Percentiles rank a stretch among this genome's conserved stretches.
phyloP scores from a whole-genome alignment of 2,113 vertebrate species.

The Numida meleagris region DNA sequence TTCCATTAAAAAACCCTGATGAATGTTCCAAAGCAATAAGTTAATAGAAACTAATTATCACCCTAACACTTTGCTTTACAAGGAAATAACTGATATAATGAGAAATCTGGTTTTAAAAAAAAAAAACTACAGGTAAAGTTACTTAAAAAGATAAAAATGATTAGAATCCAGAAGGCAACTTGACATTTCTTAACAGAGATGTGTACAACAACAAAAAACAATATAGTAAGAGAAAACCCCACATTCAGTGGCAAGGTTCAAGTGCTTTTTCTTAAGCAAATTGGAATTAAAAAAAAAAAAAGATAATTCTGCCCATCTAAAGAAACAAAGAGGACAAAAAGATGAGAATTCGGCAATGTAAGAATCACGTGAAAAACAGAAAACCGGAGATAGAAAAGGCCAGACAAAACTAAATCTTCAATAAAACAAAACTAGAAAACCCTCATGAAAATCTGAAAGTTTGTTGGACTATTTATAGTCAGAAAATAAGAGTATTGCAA shows the following conservation, averaged over 20 bases:
- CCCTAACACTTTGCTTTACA: constrained; percentile 8
- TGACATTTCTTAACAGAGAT: neutral
- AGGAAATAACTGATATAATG: neutral
- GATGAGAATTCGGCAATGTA: neutral
- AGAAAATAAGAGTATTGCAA: neutral
- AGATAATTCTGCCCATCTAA: neutral
- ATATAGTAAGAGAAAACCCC: neutral
- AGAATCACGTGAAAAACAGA: neutral
- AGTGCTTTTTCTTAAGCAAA: neutral
- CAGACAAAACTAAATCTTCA: neutral
- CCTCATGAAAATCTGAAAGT: neutral
- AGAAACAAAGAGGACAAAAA: neutral
- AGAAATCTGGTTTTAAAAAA: neutral
- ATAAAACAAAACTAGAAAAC: neutral
- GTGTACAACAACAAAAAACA: neutral
- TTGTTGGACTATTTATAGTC: neutral
- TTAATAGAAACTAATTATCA: constrained; percentile 33
- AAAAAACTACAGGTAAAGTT: neutral
- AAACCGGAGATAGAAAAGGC: neutral
- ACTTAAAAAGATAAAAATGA: neutral
- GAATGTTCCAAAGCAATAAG: neutral
- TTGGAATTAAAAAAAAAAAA: neutral
- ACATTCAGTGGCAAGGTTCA: neutral
- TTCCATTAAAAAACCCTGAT: neutral
- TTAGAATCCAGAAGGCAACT: neutral